A percentile compares a stretch with the other conserved stretches of the same genome.
Conservation (phyloP, 2,797 vertebrate species). For the Poecilia picta region DNA sequence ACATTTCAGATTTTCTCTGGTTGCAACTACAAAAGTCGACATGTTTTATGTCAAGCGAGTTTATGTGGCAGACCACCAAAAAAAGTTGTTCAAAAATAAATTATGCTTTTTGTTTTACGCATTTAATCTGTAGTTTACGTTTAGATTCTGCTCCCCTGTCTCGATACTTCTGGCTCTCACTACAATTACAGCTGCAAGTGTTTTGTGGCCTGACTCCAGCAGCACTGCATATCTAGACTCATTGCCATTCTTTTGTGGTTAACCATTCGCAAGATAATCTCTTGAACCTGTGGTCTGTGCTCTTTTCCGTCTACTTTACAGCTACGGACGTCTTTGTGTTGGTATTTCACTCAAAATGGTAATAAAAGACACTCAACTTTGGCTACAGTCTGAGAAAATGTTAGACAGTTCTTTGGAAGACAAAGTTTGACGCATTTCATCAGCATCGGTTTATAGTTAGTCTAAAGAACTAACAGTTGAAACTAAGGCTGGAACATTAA, state of each 20-base stretch:
- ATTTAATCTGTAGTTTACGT: background rate
- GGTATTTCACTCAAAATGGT: background rate
- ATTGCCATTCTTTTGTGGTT: background rate
- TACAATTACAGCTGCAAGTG: background rate
- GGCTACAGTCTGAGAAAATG: background rate
- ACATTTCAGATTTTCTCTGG: background rate
- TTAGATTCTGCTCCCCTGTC: background rate
- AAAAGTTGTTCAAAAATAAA: background rate
- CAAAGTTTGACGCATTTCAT: too few species aligned
- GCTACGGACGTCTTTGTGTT: background rate
- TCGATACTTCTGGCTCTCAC: background rate
- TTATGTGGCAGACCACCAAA: background rate
- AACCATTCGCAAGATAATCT: background rate
- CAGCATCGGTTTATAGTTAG: background rate
- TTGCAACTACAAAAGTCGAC: background rate
- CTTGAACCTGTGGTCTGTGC: background rate
- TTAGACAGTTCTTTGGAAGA: background rate
- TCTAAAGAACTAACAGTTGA: background rate
- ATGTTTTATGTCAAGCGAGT: background rate
- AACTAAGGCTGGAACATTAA: background rate
- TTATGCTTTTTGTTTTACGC: background rate
- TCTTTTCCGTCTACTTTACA: background rate
- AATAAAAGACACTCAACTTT: background rate
- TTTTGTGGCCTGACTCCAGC: background rate
- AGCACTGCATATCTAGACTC: background rate